A percentile compares a stretch with the other conserved stretches of the same genome.
These are phyloP conservation scores for Lathronympha strigana DNA, from an alignment of 2,888 invertebrate genomes.

Conservation along the genomic window DNA sequence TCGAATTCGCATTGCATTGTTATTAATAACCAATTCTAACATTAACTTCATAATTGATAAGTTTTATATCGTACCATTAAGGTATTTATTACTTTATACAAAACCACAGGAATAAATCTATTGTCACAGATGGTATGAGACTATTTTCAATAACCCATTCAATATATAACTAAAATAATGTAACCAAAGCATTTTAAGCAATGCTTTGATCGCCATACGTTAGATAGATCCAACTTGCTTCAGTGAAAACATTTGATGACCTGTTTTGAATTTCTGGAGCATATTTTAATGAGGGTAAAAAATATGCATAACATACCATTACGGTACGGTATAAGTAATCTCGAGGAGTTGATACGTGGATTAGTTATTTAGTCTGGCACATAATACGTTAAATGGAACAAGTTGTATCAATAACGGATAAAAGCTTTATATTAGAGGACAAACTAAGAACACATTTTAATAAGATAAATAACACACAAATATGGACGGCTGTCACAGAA, in stretches of 20 bases:
- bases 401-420: background rate
- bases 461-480: slow-evolving; percentile 47
- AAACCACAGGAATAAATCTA: slow-evolving; percentile 13
- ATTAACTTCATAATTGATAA: slow-evolving; percentile 16
- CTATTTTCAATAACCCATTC: slow-evolving; percentile 1
- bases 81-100: slow-evolving; percentile 10
- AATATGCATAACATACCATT: background rate
- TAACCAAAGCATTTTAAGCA: background rate
- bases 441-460: slow-evolving; percentile 49
- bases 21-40: slow-evolving; percentile 44
- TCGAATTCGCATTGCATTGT: slow-evolving; percentile 50
- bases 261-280: background rate
- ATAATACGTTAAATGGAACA: slow-evolving; percentile 7
- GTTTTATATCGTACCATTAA: slow-evolving; percentile 14
- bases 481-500: slow-evolving; percentile 49
- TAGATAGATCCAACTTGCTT: background rate
- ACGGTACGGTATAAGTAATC: background rate
- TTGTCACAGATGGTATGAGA: background rate
- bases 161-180: background rate
- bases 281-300: background rate
- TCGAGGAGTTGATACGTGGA: background rate
- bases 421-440: slow-evolving; percentile 34
- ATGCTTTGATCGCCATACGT: background rate
- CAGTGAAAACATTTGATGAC: slow-evolving; percentile 6
- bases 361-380: slow-evolving; percentile 23